Evolutionary conservation across 2,888 invertebrate species (phyloP), one percentile per base, ranked within the genome.

Genomic region (Neoscelio sp.): DNA sequence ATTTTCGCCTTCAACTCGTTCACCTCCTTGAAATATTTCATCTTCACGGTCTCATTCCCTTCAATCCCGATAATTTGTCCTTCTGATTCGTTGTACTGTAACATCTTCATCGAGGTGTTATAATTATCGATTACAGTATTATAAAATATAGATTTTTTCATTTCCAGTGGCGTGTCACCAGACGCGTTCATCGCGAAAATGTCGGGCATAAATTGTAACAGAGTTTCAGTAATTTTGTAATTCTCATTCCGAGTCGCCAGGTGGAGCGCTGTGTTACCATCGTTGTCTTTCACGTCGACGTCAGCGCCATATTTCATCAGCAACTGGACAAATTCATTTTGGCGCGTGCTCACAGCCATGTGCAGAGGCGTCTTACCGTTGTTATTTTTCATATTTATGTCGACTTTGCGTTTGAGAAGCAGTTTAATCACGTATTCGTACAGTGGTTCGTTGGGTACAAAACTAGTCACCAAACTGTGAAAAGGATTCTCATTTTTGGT

Each of bases 321-420:
- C 5, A 23, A 7, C 1, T 46, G 1, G 1, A 46, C 12, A 1
- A 46, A 12, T 10, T 23, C 7, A 7, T 26, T 1, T 8, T n/a
- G 4, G 3, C 23, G n/a, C n/a, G n/a, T 5, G 0, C 10, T 10
- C 6, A 46, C 46, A 26, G 12, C 7, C 6, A 26, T 23, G 13
- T 26, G 26, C 13, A 46, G 15, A 2, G 33, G 50, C 17, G 50
- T 18, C 4, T 2, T 2, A 1, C 50, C 50, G 0, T 52, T 3
- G 2, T 52, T 6, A 15, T 52, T 15, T 18, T 18, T 52, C n/a
- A 3, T 33, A 18, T 52, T 52, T 2, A 52, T 33, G 18, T 52
- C 50, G 17, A 52, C n/a, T 8, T 52, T 33, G 33, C 18, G 8
- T 12, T 48, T 30, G 1, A 3, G 6, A 1, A 33, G 20, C 0